Evolutionary conservation across 2,888 invertebrate genomes (phyloP).

Genomic region (Lumbricus terrestris): DNA sequence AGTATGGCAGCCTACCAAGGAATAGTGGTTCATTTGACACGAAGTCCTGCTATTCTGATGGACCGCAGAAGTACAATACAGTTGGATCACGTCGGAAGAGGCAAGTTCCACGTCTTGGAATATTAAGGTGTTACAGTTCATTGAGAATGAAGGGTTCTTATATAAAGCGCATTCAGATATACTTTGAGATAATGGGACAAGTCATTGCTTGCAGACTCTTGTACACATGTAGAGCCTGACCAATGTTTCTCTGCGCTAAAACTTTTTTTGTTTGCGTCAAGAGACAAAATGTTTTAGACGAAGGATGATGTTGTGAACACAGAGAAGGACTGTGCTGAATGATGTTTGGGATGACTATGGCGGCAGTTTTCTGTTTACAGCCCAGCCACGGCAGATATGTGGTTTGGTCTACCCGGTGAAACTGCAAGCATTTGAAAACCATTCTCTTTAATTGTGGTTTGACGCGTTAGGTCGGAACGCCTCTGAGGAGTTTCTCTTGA

Average conservation of each 20-base stretch:
- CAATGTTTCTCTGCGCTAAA: background rate
- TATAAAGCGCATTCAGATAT: no score
- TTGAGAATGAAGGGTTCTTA: no score
- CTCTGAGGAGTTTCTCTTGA: no score
- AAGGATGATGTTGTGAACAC: no score
- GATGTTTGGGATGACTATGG: background rate
- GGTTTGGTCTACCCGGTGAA: no score
- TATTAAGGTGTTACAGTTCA: no score
- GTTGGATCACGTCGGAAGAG: slow-evolving; percentile 6
- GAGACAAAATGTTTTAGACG: no score
- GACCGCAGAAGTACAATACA: background rate
- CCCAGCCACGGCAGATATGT: no score
- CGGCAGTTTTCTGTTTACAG: no score
- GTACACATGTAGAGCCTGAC: background rate
- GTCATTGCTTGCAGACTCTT: background rate
- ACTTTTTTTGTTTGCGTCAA: background rate
- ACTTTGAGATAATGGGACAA: background rate
- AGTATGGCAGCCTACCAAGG: background rate
- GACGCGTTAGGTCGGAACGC: no score
- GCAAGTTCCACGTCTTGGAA: background rate
- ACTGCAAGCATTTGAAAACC: no score
- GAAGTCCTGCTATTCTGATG: background rate
- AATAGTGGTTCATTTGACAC: background rate
- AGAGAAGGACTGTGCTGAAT: background rate
- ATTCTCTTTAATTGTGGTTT: no score